These are phyloP conservation scores for Drosophila burlai DNA, from an alignment of 1,140 invertebrate genomes.

Conservation along the genomic window DNA sequence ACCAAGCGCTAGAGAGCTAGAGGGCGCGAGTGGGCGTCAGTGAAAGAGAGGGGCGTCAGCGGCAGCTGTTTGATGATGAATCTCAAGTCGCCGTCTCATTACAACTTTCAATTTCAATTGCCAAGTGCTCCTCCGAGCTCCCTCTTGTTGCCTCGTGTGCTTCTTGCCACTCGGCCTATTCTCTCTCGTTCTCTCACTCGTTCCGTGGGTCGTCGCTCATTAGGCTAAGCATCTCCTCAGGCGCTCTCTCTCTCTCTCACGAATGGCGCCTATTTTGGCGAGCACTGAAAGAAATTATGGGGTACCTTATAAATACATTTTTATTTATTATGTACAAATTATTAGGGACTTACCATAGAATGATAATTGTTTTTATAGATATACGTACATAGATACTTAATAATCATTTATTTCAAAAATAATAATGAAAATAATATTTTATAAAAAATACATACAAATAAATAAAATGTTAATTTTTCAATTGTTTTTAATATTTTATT, in stretches of 20 bases:
- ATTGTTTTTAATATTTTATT: too few species aligned
- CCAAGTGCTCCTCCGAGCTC: constrained; percentile 42
- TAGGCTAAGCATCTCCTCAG: constrained; percentile 27
- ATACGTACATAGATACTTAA: too few species aligned
- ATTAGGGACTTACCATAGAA: too few species aligned
- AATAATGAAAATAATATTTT: too few species aligned
- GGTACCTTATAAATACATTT: too few species aligned
- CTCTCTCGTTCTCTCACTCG: constrained; percentile 16
- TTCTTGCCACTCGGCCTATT: constrained; percentile 12
- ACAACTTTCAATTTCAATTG: constrained; percentile 82
- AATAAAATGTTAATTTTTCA: too few species aligned
- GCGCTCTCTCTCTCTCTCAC: constrained; percentile 28
- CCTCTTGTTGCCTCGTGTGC: constrained; percentile 3
- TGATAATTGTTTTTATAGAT: too few species aligned
- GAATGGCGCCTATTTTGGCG: constrained; percentile 19
- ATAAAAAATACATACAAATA: too few species aligned
- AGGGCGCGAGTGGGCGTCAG: neutral
- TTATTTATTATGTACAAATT: too few species aligned
- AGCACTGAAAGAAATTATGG: neutral
- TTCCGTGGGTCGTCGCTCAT: constrained; percentile 25
- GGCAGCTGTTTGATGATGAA: constrained; percentile 76
- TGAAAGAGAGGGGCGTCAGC: constrained; percentile 21
- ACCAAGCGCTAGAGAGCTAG: neutral
- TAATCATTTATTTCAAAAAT: too few species aligned
- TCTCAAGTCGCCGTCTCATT: constrained; percentile 63